phyloP scores from a whole-genome alignment of 2,797 vertebrate genomes.

The Molossus molossus region DNA sequence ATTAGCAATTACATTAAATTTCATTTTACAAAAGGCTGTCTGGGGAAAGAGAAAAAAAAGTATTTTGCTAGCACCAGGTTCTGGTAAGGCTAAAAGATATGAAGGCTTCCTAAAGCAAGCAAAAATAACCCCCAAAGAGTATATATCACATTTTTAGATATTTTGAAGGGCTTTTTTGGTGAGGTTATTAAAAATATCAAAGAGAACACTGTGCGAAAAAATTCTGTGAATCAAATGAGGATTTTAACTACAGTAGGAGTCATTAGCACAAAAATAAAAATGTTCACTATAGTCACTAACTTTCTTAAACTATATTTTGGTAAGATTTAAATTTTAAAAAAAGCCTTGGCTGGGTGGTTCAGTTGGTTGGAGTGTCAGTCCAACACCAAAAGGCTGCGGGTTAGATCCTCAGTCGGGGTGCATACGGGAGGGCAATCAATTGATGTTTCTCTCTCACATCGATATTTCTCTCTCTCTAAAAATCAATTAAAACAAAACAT shows the following conservation, averaged over 20 bases:
- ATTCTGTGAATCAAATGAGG: slow-evolving; percentile 51
- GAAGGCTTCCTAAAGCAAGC: slow-evolving; percentile 22
- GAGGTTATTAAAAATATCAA: slow-evolving; percentile 38
- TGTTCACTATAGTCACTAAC: slow-evolving; percentile 47
- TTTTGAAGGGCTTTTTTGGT: slow-evolving; percentile 35
- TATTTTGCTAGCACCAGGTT: slow-evolving; percentile 60
- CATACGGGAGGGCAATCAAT: not conserved
- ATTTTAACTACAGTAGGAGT: slow-evolving; percentile 51
- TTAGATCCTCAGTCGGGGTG: not conserved
- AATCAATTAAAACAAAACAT: not conserved
- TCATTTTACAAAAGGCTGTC: slow-evolving; percentile 49
- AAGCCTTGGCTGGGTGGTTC: not conserved
- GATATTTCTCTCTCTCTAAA: not conserved
- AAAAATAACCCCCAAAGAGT: slow-evolving; percentile 24
- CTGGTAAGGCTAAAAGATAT: slow-evolving; percentile 32
- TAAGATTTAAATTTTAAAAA: slow-evolving; percentile 51
- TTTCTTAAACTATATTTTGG: slow-evolving; percentile 54
- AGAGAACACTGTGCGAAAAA: not conserved
- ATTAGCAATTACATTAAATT: slow-evolving; percentile 42
- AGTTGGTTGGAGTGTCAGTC: not conserved
- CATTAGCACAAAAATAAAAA: slow-evolving; percentile 66
- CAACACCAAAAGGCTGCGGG: not conserved
- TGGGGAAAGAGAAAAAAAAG: slow-evolving; percentile 54
- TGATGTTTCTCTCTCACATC: not conserved
- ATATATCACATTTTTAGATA: slow-evolving; percentile 48